phyloP scores from a whole-genome alignment of 2,888 invertebrate species.

The Mylabris sibirica region DNA sequence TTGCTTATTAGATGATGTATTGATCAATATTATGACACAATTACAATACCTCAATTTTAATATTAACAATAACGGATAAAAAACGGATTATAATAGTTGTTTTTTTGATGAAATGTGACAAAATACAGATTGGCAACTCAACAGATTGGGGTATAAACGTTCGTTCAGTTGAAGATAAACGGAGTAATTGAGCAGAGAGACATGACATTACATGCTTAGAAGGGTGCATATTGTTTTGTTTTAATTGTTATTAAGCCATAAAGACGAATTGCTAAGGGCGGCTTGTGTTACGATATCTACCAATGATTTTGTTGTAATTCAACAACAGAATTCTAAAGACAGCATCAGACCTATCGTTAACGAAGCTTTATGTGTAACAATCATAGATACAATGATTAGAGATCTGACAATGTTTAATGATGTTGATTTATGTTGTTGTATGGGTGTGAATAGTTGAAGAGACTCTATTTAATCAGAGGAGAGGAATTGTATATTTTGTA shows the following conservation, averaged over 20 bases:
- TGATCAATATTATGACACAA: constrained; percentile 26
- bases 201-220: constrained; percentile 15
- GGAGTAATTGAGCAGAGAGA: constrained; percentile 24
- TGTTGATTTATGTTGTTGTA: neutral
- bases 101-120: neutral
- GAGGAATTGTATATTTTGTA: neutral
- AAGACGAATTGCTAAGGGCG: constrained; percentile 29
- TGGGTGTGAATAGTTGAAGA: too few relatives aligned
- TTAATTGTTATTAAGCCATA: constrained; percentile 28
- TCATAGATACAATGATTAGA: constrained; percentile 2
- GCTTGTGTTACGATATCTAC: constrained; percentile 26
- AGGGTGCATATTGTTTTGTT: constrained; percentile 16
- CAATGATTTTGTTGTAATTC: constrained; percentile 29
- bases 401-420: neutral
- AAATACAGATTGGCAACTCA: neutral
- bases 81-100: neutral
- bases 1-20: constrained; percentile 40
- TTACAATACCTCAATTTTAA: neutral
- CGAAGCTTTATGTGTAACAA: constrained; percentile 19
- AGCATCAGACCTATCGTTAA: constrained; percentile 20
- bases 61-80: neutral
- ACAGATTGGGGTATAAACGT: constrained; percentile 22
- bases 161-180: constrained; percentile 26
- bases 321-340: constrained; percentile 18
- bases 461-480: neutral